Conservation (phyloP, 1,140 invertebrate genomes). For the Ceratina calcarata region DNA sequence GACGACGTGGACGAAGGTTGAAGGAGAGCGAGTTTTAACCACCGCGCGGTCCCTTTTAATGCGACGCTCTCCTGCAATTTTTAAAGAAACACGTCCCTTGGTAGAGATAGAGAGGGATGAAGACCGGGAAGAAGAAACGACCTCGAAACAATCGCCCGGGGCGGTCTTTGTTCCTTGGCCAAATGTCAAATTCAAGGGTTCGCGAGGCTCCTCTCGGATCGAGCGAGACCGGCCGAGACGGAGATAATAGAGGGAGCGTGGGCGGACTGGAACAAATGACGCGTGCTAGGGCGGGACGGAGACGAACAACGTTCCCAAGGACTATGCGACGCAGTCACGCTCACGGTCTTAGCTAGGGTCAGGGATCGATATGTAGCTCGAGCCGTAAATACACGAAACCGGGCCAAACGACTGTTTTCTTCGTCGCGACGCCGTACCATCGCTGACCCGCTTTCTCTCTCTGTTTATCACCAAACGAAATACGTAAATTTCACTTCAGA, state of each 20-base stretch:
- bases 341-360: conserved; percentile 11
- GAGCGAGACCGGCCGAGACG: not conserved
- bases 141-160: conserved; percentile 37
- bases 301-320: conserved; percentile 20
- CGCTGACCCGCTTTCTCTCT: conserved; percentile 13
- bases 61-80: not conserved
- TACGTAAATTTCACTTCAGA: too few species aligned
- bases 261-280: conserved; percentile 5
- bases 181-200: conserved; percentile 40
- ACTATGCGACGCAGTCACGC: conserved; percentile 32
- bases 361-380: conserved; percentile 46
- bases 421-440: not conserved
- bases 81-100: conserved; percentile 1
- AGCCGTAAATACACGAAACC: conserved; percentile 32
- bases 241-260: not conserved
- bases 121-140: conserved; percentile 11
- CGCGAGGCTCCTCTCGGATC: not conserved
- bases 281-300: not conserved
- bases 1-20: not conserved
- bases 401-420: conserved; percentile 41
- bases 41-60: not conserved
- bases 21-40: not conserved
- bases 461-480: not conserved
- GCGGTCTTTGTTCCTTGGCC: conserved; percentile 40
- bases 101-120: too few species aligned